Evolutionary conservation across 2,113 vertebrate species (phyloP).

Genomic region (Oenanthe oenanthe): DNA sequence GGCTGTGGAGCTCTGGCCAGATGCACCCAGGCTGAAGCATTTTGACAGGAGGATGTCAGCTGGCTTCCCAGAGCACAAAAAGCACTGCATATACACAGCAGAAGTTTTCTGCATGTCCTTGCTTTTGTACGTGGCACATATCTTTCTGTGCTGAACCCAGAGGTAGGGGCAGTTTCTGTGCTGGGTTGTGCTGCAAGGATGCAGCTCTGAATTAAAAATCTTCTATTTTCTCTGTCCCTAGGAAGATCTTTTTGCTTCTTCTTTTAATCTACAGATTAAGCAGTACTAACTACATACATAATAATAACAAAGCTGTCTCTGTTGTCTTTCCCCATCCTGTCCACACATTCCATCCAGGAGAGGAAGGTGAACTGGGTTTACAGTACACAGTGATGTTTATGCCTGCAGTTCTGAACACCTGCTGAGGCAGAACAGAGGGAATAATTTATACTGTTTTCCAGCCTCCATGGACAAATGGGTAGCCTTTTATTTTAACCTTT

Average conservation of each 20-base stretch:
- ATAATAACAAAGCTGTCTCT: neutral
- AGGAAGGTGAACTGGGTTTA: neutral
- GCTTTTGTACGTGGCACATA: neutral
- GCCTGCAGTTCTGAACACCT: neutral
- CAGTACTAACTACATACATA: neutral
- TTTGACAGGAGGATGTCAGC: neutral
- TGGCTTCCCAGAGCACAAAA: neutral
- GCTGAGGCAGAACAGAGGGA: neutral
- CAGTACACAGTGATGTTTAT: neutral
- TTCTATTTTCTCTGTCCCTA: neutral
- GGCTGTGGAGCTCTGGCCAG: neutral
- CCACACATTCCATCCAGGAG: neutral
- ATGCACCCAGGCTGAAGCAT: neutral
- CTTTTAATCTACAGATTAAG: neutral
- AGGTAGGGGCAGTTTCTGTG: neutral
- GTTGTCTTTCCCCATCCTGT: neutral
- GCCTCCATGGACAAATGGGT: neutral
- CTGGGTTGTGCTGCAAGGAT: neutral
- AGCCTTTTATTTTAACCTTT: neutral
- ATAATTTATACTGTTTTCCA: neutral
- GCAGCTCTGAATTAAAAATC: neutral
- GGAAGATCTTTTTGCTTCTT: neutral
- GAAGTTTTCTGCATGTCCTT: neutral
- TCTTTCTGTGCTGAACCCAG: accelerated
- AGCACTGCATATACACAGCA: accelerated